Conservation (phyloP, 2,113 vertebrate genomes). For the Cisticola juncidis region DNA sequence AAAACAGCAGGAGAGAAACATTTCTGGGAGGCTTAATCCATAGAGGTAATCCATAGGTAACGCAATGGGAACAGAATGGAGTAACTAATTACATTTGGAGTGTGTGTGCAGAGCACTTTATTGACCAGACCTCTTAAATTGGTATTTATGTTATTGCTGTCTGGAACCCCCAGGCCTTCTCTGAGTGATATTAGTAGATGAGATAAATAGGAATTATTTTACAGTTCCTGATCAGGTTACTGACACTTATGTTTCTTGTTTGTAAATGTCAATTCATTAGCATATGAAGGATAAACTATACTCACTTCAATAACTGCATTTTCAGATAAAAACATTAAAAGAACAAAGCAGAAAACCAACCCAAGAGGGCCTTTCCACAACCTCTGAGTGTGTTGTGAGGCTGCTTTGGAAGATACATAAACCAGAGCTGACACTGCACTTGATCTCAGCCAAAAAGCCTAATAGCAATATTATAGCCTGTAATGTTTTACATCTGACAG, state of each 20-base stretch:
- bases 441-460: constrained; percentile 54
- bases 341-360: neutral
- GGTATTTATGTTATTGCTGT: constrained; percentile 54
- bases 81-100: constrained; percentile 55
- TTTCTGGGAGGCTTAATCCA: constrained; percentile 36
- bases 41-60: constrained; percentile 43
- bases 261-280: constrained; percentile 59
- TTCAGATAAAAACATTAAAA: constrained; percentile 4
- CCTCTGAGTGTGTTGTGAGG: neutral
- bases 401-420: constrained; percentile 21
- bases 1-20: neutral
- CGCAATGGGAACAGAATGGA: neutral
- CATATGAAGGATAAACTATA: constrained; percentile 29
- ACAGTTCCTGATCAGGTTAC: constrained; percentile 36
- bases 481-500: constrained; percentile 27
- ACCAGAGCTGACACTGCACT: constrained; percentile 29
- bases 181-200: constrained; percentile 29
- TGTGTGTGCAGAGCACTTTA: constrained; percentile 11
- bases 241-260: constrained; percentile 42
- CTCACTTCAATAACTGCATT: neutral
- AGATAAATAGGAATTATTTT: constrained; percentile 62
- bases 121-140: constrained; percentile 50
- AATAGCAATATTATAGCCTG: neutral
- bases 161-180: constrained; percentile 25
- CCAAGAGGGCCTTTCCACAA: neutral